Conservation (phyloP, 1,140 invertebrate species). For the Drosophila nebulosa region DNA sequence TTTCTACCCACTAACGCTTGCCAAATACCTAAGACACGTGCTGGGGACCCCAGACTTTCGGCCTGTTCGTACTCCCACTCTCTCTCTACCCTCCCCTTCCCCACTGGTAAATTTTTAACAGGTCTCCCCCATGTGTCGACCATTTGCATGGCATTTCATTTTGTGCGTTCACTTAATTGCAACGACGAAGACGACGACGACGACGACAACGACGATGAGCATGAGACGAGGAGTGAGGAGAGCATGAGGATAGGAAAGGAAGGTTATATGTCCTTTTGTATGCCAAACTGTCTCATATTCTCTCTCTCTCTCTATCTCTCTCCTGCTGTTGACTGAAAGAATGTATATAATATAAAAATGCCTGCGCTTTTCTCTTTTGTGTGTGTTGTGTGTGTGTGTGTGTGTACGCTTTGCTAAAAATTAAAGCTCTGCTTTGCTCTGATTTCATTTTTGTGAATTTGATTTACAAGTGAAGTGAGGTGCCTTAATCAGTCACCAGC, state of each 20-base stretch:
- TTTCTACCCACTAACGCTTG: not conserved
- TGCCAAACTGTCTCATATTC: slow-evolving; percentile 38
- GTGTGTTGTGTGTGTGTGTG: too few relatives aligned
- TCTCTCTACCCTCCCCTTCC: not conserved
- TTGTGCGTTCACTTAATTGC: slow-evolving; percentile 69
- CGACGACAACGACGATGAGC: not conserved
- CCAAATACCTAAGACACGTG: slow-evolving; percentile 4
- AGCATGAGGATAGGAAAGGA: not conserved
- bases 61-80: not conserved
- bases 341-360: slow-evolving; percentile 41
- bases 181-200: slow-evolving; percentile 36
- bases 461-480: slow-evolving; percentile 35
- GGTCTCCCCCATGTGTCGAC: slow-evolving; percentile 14
- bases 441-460: slow-evolving; percentile 41
- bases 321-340: slow-evolving; percentile 38
- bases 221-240: not conserved
- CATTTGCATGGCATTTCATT: slow-evolving; percentile 54
- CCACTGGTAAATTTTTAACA: slow-evolving; percentile 37
- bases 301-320: slow-evolving; percentile 10
- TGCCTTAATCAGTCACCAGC: slow-evolving; percentile 54
- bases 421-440: slow-evolving; percentile 41
- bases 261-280: slow-evolving; percentile 37
- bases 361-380: slow-evolving; percentile 15
- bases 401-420: slow-evolving; percentile 18
- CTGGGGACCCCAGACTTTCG: not conserved